Conservation (phyloP, 2,113 vertebrate genomes). For the Craseonycteris thonglongyai region DNA sequence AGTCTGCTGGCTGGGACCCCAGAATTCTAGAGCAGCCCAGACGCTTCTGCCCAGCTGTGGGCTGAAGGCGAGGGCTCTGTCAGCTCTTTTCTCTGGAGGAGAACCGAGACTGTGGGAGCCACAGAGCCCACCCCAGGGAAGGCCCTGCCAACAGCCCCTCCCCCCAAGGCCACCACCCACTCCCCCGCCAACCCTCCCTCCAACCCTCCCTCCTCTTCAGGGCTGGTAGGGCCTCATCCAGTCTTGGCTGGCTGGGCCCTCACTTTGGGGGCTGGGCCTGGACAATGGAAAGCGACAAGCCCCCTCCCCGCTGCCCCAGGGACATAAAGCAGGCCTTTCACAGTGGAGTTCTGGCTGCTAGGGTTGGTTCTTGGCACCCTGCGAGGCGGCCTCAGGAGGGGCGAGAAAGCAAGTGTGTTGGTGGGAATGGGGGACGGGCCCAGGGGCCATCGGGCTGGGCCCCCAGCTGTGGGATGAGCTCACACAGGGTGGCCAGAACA, state of each 20-base stretch:
- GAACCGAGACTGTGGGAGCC: background rate
- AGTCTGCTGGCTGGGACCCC: background rate
- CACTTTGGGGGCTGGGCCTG: slow-evolving; percentile 14
- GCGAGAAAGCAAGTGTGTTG: slow-evolving; percentile 38
- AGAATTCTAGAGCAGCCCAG: slow-evolving; percentile 12
- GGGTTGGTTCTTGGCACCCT: slow-evolving; percentile 62
- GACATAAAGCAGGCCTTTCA: slow-evolving; percentile 74
- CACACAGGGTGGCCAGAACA: slow-evolving; percentile 52
- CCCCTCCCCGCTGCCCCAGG: slow-evolving; percentile 26
- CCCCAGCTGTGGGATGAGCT: slow-evolving; percentile 68
- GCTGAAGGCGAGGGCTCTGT: background rate
- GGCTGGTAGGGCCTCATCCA: background rate
- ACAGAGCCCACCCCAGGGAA: background rate
- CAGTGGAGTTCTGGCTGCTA: slow-evolving; percentile 56
- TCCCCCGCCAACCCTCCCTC: background rate
- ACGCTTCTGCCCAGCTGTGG: slow-evolving; percentile 23
- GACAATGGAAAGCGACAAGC: slow-evolving; percentile 45
- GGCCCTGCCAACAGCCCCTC: background rate
- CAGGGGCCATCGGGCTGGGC: background rate
- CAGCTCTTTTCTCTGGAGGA: background rate
- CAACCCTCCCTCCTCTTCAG: background rate
- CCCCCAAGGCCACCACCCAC: background rate
- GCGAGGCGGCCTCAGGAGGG: slow-evolving; percentile 11
- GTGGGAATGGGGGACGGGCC: slow-evolving; percentile 11
- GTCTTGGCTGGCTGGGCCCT: background rate